phyloP scores from a whole-genome alignment of 2,888 invertebrate genomes.

The Ganaspis brasiliensis region DNA sequence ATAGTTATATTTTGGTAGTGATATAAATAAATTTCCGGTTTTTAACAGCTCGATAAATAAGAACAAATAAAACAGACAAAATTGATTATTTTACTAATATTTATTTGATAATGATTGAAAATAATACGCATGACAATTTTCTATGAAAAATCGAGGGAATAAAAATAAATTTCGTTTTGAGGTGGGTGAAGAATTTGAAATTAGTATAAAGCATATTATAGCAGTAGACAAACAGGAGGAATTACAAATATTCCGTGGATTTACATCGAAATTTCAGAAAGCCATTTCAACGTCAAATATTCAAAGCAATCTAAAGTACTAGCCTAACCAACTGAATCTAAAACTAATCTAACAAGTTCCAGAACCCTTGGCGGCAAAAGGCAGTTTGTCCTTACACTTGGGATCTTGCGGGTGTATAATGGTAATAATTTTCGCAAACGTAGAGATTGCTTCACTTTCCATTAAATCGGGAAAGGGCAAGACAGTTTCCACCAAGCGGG shows the following conservation, averaged over 20 bases:
- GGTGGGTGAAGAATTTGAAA: background rate
- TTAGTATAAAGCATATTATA: background rate
- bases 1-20: no score
- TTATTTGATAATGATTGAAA: no score
- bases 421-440: conserved; percentile 71
- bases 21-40: no score
- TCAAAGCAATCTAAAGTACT: conserved; percentile 74
- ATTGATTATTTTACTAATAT: no score
- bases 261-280: conserved; percentile 5
- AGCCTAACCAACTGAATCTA: conserved; percentile 66
- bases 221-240: background rate
- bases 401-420: conserved; percentile 58
- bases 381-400: conserved; percentile 59
- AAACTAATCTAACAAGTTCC: conserved; percentile 75
- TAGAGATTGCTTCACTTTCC: conserved; percentile 72
- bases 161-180: background rate
- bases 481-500: conserved; percentile 56
- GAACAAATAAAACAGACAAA: no score
- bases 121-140: no score
- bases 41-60: no score
- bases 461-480: conserved; percentile 67
- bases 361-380: conserved; percentile 58
- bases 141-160: background rate
- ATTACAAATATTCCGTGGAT: background rate
- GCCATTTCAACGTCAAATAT: conserved; percentile 69